phyloP scores from a whole-genome alignment of 2,113 vertebrate genomes.

The Rhabdomys dilectus region DNA sequence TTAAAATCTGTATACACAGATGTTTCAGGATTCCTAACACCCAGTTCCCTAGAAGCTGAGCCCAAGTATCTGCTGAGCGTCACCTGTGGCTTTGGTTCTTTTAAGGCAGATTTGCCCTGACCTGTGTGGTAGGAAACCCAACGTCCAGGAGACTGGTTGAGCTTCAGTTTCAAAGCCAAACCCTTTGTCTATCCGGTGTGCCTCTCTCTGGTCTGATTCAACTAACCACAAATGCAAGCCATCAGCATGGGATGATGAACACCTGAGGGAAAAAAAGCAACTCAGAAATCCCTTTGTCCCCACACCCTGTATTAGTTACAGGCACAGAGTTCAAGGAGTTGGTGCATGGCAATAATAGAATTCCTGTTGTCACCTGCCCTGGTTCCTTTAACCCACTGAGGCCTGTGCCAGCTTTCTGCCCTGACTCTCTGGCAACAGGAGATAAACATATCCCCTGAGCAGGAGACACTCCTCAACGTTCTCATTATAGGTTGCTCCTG shows the following conservation, averaged over 20 bases:
- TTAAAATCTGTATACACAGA: not conserved
- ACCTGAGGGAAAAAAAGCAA: constrained; percentile 69
- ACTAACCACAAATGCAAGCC: constrained; percentile 73
- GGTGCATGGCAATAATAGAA: constrained; percentile 40
- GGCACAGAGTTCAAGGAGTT: not conserved
- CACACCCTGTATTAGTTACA: constrained; percentile 21
- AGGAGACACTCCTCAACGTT: not conserved
- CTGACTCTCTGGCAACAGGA: not conserved
- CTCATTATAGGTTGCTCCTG: not conserved
- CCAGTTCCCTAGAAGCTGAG: not conserved
- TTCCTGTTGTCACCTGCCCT: not conserved
- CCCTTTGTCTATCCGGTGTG: constrained; percentile 33
- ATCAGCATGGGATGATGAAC: constrained; percentile 66
- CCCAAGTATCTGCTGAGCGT: not conserved
- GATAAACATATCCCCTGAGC: constrained; percentile 5
- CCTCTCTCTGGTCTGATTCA: constrained; percentile 60
- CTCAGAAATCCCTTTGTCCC: constrained; percentile 69
- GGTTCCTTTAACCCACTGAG: not conserved
- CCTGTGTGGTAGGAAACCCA: not conserved
- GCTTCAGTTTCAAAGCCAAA: constrained; percentile 69
- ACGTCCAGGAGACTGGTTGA: constrained; percentile 9
- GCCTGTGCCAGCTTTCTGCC: constrained; percentile 19
- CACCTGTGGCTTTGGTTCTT: not conserved
- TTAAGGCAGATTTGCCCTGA: not conserved
- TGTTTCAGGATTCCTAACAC: not conserved